phyloP scores from a whole-genome alignment of 2,113 vertebrate species.

The Polyodon spathula region DNA sequence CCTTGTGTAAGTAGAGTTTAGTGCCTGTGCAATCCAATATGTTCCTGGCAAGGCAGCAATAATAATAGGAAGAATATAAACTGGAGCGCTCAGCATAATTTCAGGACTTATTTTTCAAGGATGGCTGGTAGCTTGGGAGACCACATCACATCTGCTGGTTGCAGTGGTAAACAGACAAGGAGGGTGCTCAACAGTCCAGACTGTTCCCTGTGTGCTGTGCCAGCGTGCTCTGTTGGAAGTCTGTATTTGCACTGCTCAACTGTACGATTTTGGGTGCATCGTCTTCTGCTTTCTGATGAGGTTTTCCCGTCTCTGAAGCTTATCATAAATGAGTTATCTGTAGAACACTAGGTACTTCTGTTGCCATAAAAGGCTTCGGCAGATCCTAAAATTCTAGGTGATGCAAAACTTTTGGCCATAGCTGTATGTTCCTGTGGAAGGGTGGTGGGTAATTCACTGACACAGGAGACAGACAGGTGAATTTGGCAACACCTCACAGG shows the following conservation, averaged over 20 bases:
- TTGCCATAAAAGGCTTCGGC: background rate
- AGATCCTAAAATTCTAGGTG: background rate
- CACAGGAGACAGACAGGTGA: too few species aligned
- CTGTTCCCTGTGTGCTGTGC: constrained; percentile 34
- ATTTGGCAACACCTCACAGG: too few species aligned
- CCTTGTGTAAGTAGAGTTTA: background rate
- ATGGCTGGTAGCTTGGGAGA: constrained; percentile 16
- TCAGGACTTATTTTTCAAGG: background rate
- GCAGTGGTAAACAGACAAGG: background rate
- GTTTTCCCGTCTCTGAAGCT: background rate
- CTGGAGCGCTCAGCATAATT: background rate
- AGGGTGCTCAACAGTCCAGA: constrained; percentile 39
- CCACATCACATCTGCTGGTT: constrained; percentile 20
- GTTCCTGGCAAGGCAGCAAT: background rate
- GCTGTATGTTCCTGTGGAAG: too few species aligned
- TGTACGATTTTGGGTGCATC: constrained; percentile 31
- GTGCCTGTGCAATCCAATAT: background rate
- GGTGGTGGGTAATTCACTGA: too few species aligned
- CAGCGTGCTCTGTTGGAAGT: constrained; percentile 43
- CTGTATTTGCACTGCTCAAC: constrained; percentile 25
- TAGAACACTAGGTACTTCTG: background rate
- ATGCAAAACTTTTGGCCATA: background rate
- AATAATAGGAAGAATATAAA: constrained; percentile 7
- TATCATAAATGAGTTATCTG: constrained; percentile 12
- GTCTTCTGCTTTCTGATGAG: constrained; percentile 23